Base-by-base conservation (phyloP, 1,140 invertebrate species). In the Brachionus asplanchnoidis region DNA sequence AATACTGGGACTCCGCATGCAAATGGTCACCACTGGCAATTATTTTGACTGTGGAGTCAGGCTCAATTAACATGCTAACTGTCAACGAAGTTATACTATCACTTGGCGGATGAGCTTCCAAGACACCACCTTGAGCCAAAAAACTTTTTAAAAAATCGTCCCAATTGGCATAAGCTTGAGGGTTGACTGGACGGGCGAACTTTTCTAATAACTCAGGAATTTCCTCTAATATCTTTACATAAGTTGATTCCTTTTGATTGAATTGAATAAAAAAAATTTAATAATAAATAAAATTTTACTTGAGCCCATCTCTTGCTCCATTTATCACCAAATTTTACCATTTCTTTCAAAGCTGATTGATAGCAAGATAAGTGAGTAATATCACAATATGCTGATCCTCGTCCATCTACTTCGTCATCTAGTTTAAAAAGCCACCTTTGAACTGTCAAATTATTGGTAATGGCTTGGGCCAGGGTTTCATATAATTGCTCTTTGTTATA, bases 281-380 rank as follows among this genome's bases (percentile, higher is more conserved):
- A 80, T 14, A 28, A 23, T 26, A 46, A 12, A 84, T 89, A 88
- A 11, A 40, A 73, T 17, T 73, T 40, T 17, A 12, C 68, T 87
- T 90, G 89, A 28, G 89, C 89, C 89, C 89, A 90, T 86, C 89
- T 89, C 82, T 89, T 89, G 36, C 42, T 87, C 89, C 89, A 90
- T 80, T 90, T 89, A 17, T 90, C 88, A 8, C 89, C 89, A 85
- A 89, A 90, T 86, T 88, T 86, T 12, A 86, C 83, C 17, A 86
- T 86, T 85, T 90, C 89, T 84, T 89, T 89, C 28, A 87, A 79
- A n/a, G 88, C 88, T 88, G 88, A 89, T 12, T 85, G 83, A 85
- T 89, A 90, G 84, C 89, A 89, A 65, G 87, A 85, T 14, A 90
- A 86, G 75, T 89, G 86, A 40, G 87, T 86, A 14, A 89, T 86